Base-by-base conservation (phyloP, 2,888 invertebrate genomes). In the Phytoseiulus persimilis region DNA sequence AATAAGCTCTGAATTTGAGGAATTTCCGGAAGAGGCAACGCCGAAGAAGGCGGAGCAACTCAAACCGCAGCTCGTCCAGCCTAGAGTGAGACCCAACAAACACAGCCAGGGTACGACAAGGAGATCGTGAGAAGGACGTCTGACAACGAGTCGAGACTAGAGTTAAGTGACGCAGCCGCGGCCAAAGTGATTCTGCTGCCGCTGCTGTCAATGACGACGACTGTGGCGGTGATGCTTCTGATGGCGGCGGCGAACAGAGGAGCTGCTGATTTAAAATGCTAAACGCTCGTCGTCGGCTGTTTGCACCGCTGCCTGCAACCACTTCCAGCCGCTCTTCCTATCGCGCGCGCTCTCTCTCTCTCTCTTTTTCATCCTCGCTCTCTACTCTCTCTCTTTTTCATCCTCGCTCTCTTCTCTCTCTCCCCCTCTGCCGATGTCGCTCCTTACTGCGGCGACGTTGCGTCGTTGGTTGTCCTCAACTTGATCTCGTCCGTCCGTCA, bases 241-340 rank as follows among this genome's bases (percentile, higher is more conserved):
- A 65, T 45, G n/a, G 87, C 87, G 87, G 87, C 87, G 32, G 33
- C 32, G 32, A 32, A 14, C 33, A 32, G 39, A n/a, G 33, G 39
- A n/a, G 31, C 32, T 32, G 84, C 87, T 87, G 87, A 87, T 87
- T 87, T 87, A 87, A 87, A 87, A 87, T 87, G 87, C 87, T 87
- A 87, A 87, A 87, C 87, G 45, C 87, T 87, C 32, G 32, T 33
- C 87, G 31, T 87, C 39, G 87, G n/a, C 87, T 87, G 87, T 87
- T 87, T 87, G 87, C 87, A 33, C 32, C 84, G 23, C 65, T 65
- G 65, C 65, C 65, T 65, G 65, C 65, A 28, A 65, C 23, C 65
- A 65, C 65, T 65, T 65, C 65, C 9, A 23, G 18, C 11, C 65
- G 6, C 46, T 6, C 46, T 46, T 46, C 14, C 46, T 46, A 6